These are phyloP conservation scores for Drosophila ezoana DNA, from an alignment of 2,888 invertebrate genomes.

Conservation along the genomic window DNA sequence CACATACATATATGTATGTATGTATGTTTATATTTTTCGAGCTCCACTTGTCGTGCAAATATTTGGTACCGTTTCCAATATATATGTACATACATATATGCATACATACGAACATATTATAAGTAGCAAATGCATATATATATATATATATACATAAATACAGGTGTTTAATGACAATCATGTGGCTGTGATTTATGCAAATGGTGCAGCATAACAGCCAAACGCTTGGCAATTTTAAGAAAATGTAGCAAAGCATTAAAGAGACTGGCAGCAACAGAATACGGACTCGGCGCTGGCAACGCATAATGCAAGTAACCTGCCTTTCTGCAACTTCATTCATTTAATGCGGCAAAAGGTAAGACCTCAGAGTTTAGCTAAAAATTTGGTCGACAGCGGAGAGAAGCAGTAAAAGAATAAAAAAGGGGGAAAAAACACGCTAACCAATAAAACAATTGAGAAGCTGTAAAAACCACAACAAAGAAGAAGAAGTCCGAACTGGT, in stretches of 20 bases:
- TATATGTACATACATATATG: not conserved
- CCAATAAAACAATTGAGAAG: constrained; percentile 65
- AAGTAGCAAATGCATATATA: not conserved
- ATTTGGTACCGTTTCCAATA: constrained; percentile 41
- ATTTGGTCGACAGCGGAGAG: constrained; percentile 38
- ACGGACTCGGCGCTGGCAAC: constrained; percentile 45
- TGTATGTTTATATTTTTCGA: constrained; percentile 5
- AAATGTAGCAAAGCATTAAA: constrained; percentile 50
- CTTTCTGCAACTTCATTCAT: constrained; percentile 76
- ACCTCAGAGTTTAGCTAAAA: constrained; percentile 27
- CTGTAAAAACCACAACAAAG: constrained; percentile 61
- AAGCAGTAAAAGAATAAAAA: constrained; percentile 39
- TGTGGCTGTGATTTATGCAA: constrained; percentile 66
- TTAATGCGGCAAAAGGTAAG: constrained; percentile 59
- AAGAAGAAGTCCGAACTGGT: constrained; percentile 63
- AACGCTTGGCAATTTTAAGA: constrained; percentile 34
- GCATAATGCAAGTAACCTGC: constrained; percentile 72
- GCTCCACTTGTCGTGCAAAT: constrained; percentile 47
- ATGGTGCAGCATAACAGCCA: constrained; percentile 51
- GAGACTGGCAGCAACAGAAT: constrained; percentile 22
- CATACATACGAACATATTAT: not conserved
- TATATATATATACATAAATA: constrained; percentile 33
- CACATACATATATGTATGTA: not conserved
- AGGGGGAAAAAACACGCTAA: constrained; percentile 42
- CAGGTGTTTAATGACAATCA: constrained; percentile 68